Base-by-base conservation (phyloP, 2,113 vertebrate genomes). In the Notiomystis cincta region DNA sequence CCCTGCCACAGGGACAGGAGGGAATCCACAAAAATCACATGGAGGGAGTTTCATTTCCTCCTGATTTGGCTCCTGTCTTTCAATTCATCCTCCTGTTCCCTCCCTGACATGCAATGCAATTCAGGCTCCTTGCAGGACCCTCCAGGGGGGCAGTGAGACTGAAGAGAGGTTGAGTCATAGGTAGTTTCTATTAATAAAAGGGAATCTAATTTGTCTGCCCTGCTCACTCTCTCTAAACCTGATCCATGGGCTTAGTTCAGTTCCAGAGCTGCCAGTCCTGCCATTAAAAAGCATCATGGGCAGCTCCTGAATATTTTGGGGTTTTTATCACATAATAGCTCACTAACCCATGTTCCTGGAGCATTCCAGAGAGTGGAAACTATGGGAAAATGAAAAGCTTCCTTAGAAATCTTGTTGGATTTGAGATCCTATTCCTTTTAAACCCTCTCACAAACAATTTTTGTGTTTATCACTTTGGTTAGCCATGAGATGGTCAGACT, bases 141-240 rank as follows among this genome's bases (percentile, higher is more conserved):
- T 67, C 4, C 4, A 40, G 65, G 69, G 85, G 45, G 33, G 18
- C 71, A 69, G 11, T 6, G 67, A 90, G 86, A 35, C 42, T 67
- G 60, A 51, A 37, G 71, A 53, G 85, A 51, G 67, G 23, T 93
- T 83, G 67, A 90, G 50, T 93, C 83, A 92, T 70, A 95, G 79
- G 85, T 50, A 58, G 35, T 57, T 96, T 77, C 91, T 95, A 92
- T 96, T 91, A 94, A 94, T 95, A 75, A 89, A 91, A 78, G 61
- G 47, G n/a, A 87, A 93, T 94, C 40, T 56, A 71, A 91, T 95
- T 84, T 87, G 11, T 89, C 80, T 87, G 60, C 45, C 50, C 44
- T 88, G 33, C 47, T 92, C 30, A 14, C 38, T 78, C 50, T 54
- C 76, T 92, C 60, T 75, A 27, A 62, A 77, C 50, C 23, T 69